phyloP scores from a whole-genome alignment of 1,140 invertebrate species.

The Stegodyphus mimosarum region DNA sequence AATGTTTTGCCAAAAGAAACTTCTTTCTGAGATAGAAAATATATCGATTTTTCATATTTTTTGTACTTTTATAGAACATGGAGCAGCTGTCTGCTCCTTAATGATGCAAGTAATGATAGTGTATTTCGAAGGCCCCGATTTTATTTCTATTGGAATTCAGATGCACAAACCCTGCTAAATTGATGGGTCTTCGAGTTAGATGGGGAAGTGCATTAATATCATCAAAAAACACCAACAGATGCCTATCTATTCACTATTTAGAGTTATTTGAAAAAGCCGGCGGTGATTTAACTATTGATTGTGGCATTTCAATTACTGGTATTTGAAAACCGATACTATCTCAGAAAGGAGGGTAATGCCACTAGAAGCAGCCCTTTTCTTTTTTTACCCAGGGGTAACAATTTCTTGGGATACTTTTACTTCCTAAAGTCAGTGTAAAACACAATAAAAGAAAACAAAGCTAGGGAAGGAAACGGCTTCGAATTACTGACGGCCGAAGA shows the following conservation, averaged over 20 bases:
- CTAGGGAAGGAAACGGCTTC: constrained; percentile 36
- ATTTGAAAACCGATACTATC: constrained; percentile 34
- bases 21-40: not conserved
- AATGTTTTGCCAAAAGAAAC: not conserved
- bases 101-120: constrained; percentile 20
- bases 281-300: constrained; percentile 27
- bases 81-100: not conserved
- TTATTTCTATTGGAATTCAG: no score
- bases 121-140: no score
- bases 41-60: constrained; percentile 15
- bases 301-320: constrained; percentile 22
- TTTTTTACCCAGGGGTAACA: constrained; percentile 30
- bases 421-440: constrained; percentile 38
- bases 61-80: not conserved
- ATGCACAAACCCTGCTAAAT: no score
- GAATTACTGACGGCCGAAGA: constrained; percentile 34
- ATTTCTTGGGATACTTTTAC: constrained; percentile 27
- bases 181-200: no score
- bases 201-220: no score
- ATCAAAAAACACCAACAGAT: no score
- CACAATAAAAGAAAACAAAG: constrained; percentile 26
- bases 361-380: constrained; percentile 8
- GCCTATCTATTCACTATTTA: no score
- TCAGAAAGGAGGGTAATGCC: constrained; percentile 10
- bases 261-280: no score